Evolutionary conservation across 2,797 vertebrate species (phyloP).

Genomic region (Acestrorhynchus altus): DNA sequence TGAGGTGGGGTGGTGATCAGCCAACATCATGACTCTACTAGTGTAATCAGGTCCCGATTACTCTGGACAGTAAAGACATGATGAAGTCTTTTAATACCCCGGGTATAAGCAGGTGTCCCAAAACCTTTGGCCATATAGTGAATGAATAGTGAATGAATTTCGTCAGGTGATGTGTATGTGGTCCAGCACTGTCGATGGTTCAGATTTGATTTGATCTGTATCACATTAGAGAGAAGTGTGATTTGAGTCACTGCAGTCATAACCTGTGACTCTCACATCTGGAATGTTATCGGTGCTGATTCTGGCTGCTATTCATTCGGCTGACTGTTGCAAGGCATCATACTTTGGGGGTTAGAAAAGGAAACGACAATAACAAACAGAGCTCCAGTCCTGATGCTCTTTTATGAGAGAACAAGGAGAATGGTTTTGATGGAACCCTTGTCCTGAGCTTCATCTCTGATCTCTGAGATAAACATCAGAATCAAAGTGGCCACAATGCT

Average conservation of each 20-base stretch:
- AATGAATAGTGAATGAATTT: too few species aligned
- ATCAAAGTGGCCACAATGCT: slow-evolving; percentile 17
- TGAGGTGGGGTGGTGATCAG: too few species aligned
- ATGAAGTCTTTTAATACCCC: too few species aligned
- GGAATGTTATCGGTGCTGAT: not conserved
- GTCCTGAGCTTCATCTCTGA: not conserved
- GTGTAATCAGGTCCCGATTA: too few species aligned
- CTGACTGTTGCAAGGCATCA: not conserved
- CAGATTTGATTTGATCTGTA: too few species aligned
- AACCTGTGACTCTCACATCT: not conserved
- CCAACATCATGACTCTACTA: too few species aligned
- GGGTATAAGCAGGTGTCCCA: too few species aligned
- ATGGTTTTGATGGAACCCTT: not conserved
- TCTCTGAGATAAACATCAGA: slow-evolving; percentile 10
- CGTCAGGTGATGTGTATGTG: too few species aligned
- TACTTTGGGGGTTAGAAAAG: not conserved
- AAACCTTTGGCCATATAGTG: too few species aligned
- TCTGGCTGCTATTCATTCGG: not conserved
- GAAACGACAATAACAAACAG: not conserved
- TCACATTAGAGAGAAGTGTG: too few species aligned
- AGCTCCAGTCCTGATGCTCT: not conserved
- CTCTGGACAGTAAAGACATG: too few species aligned
- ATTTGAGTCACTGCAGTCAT: not conserved
- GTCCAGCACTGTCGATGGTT: too few species aligned
- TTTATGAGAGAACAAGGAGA: not conserved